Evolutionary conservation across 2,797 vertebrate species (phyloP).

Genomic region (Acrossocheilus fasciatus): DNA sequence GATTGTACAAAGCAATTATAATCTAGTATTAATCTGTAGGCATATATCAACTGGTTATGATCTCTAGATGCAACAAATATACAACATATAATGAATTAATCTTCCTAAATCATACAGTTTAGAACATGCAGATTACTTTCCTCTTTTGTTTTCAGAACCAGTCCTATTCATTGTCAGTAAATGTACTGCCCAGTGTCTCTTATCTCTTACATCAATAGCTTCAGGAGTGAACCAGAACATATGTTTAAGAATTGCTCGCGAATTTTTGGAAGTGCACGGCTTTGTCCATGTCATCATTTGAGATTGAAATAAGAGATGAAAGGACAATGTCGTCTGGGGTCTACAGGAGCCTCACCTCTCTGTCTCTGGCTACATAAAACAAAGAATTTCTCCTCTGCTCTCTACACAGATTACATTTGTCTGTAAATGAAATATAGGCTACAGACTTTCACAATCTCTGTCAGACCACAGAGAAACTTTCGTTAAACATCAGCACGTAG

Average conservation of each 20-base stretch:
- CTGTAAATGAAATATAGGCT: background rate
- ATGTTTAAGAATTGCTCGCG: background rate
- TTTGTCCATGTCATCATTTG: background rate
- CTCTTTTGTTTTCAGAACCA: background rate
- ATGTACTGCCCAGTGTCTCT: background rate
- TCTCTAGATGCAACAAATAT: background rate
- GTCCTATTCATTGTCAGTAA: background rate
- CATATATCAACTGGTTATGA: background rate
- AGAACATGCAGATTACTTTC: background rate
- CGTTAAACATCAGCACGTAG: conserved; percentile 1
- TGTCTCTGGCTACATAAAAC: conserved; percentile 52
- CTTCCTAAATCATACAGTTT: background rate
- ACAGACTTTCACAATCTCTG: background rate
- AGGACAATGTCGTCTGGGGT: background rate
- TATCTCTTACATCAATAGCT: background rate
- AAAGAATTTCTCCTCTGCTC: conserved; percentile 63
- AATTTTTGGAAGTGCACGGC: background rate
- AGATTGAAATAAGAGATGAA: conserved; percentile 32
- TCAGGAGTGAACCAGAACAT: background rate
- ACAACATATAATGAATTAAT: background rate
- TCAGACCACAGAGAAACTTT: background rate
- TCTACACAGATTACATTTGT: conserved; percentile 52
- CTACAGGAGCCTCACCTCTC: background rate
- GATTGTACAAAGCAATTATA: background rate
- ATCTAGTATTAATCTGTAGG: background rate